Percentiles rank a stretch among this genome's conserved stretches.
Evolutionary conservation across 1,140 invertebrate species (phyloP).

Genomic region (Nautilus pompilius): DNA sequence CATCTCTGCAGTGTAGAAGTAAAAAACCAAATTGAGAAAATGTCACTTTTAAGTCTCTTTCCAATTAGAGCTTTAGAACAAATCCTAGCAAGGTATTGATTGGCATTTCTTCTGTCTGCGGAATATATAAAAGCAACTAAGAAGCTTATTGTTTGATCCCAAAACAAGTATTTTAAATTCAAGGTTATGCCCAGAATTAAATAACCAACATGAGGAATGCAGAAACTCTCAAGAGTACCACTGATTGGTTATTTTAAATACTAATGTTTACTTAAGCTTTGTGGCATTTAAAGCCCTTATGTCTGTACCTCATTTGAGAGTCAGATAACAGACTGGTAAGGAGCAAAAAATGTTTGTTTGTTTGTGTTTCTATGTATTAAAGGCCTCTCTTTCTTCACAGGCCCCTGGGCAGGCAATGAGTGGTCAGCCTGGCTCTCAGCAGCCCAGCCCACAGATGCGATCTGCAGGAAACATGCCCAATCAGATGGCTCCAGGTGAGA

Average conservation of each 20-base stretch:
- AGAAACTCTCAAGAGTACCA: no score
- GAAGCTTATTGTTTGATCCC: no score
- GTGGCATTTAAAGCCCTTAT: not conserved
- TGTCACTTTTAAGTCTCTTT: no score
- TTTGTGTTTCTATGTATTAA: not conserved
- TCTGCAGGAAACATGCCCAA: slow-evolving; percentile 25
- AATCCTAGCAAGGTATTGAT: no score
- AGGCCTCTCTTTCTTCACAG: slow-evolving; percentile 12
- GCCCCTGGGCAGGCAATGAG: slow-evolving; percentile 26
- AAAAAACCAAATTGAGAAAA: no score
- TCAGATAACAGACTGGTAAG: not conserved
- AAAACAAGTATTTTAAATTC: no score
- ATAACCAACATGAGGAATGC: no score
- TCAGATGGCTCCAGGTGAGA: slow-evolving; percentile 21
- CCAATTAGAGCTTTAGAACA: no score
- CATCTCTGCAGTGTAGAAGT: no score
- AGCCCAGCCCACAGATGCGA: slow-evolving; percentile 25
- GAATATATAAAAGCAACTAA: no score
- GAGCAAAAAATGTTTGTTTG: not conserved
- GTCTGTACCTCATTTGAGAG: not conserved
- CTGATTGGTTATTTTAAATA: not conserved
- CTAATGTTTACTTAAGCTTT: not conserved
- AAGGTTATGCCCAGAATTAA: no score
- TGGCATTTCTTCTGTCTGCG: no score
- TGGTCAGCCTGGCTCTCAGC: slow-evolving; percentile 8